Conservation (phyloP, 2,888 invertebrate species). For the Galeopsomyia nigrocyanea region DNA sequence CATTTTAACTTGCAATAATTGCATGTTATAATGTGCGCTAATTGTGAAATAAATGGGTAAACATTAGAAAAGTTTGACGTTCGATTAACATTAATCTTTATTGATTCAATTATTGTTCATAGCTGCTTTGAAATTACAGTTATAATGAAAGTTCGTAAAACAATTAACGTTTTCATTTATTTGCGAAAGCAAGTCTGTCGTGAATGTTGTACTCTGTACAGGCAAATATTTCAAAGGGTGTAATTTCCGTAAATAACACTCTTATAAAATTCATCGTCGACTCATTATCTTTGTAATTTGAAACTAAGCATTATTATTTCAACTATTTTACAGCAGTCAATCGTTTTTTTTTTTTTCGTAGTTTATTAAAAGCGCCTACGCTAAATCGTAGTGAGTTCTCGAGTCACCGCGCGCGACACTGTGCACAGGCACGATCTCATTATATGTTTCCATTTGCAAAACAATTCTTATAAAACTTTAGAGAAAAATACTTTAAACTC, state of each 20-base stretch:
- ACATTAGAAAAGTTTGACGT: slow-evolving; percentile 15
- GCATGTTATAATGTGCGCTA: not conserved
- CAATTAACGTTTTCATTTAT: slow-evolving; percentile 13
- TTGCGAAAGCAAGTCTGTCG: slow-evolving; percentile 14
- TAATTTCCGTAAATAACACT: slow-evolving; percentile 34
- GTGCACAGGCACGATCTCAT: slow-evolving; percentile 28
- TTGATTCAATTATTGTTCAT: slow-evolving; percentile 24
- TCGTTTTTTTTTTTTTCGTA: slow-evolving; percentile 6
- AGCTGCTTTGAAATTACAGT: slow-evolving; percentile 23
- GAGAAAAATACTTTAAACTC: slow-evolving; percentile 22
- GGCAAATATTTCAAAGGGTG: slow-evolving; percentile 1
- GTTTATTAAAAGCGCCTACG: slow-evolving; percentile 29
- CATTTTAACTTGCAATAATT: too few relatives aligned
- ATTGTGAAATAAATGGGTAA: not conserved
- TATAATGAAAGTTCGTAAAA: slow-evolving; percentile 27
- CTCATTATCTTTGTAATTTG: slow-evolving; percentile 8
- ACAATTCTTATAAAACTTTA: slow-evolving; percentile 34
- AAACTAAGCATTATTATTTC: slow-evolving; percentile 14
- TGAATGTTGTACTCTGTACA: slow-evolving; percentile 18
- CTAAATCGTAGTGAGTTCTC: slow-evolving; percentile 9
- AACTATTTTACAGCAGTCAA: slow-evolving; percentile 30
- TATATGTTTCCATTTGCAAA: not conserved
- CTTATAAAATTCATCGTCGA: slow-evolving; percentile 27
- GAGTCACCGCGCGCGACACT: slow-evolving; percentile 24
- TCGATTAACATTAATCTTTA: slow-evolving; percentile 29